Conservation (phyloP, 2,888 invertebrate genomes). For the Platycheirus rosarum region DNA sequence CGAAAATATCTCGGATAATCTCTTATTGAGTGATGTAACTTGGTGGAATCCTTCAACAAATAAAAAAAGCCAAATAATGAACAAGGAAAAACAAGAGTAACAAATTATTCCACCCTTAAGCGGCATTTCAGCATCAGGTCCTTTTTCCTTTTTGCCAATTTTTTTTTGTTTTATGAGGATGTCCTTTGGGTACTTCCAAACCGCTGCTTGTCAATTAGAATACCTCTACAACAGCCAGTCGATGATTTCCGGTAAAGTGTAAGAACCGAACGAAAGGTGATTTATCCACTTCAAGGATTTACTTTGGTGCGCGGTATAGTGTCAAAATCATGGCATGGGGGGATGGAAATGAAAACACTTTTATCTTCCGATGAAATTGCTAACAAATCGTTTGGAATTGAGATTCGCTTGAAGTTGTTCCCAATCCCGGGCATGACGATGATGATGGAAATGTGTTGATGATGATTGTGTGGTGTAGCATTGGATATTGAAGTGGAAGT, state of each 20-base stretch:
- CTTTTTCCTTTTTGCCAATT: conserved; percentile 32
- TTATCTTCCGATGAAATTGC: conserved; percentile 68
- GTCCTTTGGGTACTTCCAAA: conserved; percentile 58
- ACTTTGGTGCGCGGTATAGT: conserved; percentile 17
- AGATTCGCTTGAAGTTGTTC: conserved; percentile 62
- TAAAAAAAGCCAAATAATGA: not conserved
- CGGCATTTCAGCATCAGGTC: conserved; percentile 50
- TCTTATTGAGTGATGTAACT: conserved; percentile 69
- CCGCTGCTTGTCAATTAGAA: conserved; percentile 63
- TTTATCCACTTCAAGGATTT: conserved; percentile 59
- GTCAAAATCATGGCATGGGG: not conserved
- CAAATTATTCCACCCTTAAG: conserved; percentile 42
- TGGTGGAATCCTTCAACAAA: conserved; percentile 57
- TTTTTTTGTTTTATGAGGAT: conserved; percentile 61
- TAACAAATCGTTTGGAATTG: conserved; percentile 70
- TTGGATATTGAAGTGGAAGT: conserved; percentile 21
- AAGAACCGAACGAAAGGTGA: conserved; percentile 36
- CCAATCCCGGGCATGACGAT: conserved; percentile 39
- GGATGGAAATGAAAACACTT: conserved; percentile 35
- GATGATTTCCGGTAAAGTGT: not conserved
- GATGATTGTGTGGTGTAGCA: not conserved
- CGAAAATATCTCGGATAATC: conserved; percentile 69
- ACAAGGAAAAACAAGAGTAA: not conserved
- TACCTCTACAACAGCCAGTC: conserved; percentile 35
- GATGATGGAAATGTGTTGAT: conserved; percentile 18